Percentiles rank a stretch among this genome's conserved stretches.
Evolutionary conservation across 2,888 invertebrate species (phyloP).

Genomic region (Nymphalis c-album): DNA sequence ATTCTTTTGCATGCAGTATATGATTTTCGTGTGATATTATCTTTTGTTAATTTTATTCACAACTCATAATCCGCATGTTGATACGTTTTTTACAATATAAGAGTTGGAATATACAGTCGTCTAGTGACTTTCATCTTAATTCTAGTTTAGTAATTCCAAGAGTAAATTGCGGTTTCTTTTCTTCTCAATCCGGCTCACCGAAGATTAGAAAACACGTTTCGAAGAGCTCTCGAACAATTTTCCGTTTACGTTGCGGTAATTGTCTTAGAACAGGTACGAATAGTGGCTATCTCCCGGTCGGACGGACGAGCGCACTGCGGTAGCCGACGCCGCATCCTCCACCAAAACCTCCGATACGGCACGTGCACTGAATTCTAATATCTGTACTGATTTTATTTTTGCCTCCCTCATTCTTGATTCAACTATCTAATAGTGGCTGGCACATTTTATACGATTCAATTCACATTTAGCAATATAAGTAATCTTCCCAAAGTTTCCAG

Average conservation of each 20-base stretch:
- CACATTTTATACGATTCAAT: constrained; percentile 36
- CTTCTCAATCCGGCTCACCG: constrained; percentile 55
- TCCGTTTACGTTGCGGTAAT: constrained; percentile 79
- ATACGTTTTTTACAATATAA: not conserved
- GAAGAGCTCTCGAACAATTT: constrained; percentile 72
- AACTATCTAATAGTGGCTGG: constrained; percentile 72
- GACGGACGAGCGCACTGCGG: constrained; percentile 69
- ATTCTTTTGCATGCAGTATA: constrained; percentile 49
- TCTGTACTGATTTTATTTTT: constrained; percentile 78
- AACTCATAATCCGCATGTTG: constrained; percentile 10
- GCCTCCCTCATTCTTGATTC: constrained; percentile 71
- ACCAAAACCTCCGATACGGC: constrained; percentile 68
- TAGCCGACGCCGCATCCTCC: constrained; percentile 62
- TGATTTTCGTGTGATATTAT: constrained; percentile 36
- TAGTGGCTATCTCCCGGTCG: constrained; percentile 56
- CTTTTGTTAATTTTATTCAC: constrained; percentile 30
- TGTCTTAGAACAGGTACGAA: constrained; percentile 73
- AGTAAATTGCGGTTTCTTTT: constrained; percentile 39
- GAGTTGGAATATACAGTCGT: not conserved
- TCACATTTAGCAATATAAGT: constrained; percentile 27
- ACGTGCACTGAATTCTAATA: constrained; percentile 76
- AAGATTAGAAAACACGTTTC: constrained; percentile 77
- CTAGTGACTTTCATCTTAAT: constrained; percentile 21
- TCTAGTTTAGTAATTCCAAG: constrained; percentile 29
- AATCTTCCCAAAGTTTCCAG: constrained; percentile 1